Evolutionary conservation across 1,140 invertebrate species (phyloP), one percentile per base, ranked within the genome.

Genomic region (Armadillidium nasatum): DNA sequence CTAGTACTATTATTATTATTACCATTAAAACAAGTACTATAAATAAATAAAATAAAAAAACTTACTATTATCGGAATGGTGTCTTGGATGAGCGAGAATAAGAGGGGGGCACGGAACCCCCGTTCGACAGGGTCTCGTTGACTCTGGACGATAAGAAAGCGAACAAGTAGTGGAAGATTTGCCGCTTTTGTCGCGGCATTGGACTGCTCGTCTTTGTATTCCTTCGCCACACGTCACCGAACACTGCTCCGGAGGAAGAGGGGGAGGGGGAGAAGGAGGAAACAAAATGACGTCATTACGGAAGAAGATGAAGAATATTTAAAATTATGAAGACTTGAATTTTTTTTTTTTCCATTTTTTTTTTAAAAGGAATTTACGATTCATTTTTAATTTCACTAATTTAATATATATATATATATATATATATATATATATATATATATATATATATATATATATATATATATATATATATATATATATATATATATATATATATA

Each of bases 111-210:
- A 73, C 67, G 71, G 71, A n/a, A 74, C 43, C 13, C 71, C 71
- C 9, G 69, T 77, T 3, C 21, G 44, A 45, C 70, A 72, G 0
- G 43, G 44, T 23, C 71, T 23, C 22, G 71, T 68, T 44, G 60
- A 66, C 10, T 46, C 71, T 1, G 70, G 69, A n/a, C 70, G 68
- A 11, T 10, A 44, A n/a, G 19, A 9, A 4, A n/a, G 9, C 7
- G 44, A 33, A 60, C 73, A 75, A 19, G n/a, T 4, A 67, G 13
- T 10, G 23, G 73, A 75, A 10, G 73, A 75, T n/a, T 45, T 50
- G 11, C 76, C 71, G n/a, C 46, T 54, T 19, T 72, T 73, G 44
- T 77, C 54, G 19, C 76, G 70, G 45, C 76, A 72, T 54, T 73
- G 54, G n/a, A 72, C 76, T 33, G 45, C 71, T 43, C 71, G 45